phyloP scores from a whole-genome alignment of 2,888 invertebrate genomes.

The Loripinus fragilis region DNA sequence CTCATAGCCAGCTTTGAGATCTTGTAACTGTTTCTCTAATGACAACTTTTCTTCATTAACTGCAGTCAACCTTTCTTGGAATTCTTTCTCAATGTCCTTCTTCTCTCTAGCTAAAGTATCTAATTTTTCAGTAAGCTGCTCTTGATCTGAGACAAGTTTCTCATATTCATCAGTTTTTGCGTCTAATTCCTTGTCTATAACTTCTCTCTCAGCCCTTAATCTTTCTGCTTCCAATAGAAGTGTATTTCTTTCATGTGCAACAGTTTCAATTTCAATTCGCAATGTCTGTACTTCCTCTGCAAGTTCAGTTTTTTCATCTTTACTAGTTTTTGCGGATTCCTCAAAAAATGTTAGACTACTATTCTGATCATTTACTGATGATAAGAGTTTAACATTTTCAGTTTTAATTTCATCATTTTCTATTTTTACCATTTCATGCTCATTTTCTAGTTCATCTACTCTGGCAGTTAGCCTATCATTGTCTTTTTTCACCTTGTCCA shows the following conservation, averaged over 20 bases:
- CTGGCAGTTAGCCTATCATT: neutral
- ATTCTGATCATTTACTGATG: slow-evolving; percentile 4
- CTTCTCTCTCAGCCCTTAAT: slow-evolving; percentile 15
- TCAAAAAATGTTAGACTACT: neutral
- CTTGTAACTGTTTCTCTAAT: neutral
- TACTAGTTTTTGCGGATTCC: slow-evolving; percentile 10
- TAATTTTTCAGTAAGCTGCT: slow-evolving; percentile 27
- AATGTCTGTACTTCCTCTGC: slow-evolving; percentile 22
- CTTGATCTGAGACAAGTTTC: slow-evolving; percentile 29
- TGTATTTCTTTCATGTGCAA: slow-evolving; percentile 24
- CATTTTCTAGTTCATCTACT: slow-evolving; percentile 17
- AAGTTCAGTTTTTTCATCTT: slow-evolving; percentile 5
- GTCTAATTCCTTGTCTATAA: slow-evolving; percentile 16
- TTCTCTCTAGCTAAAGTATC: slow-evolving; percentile 31
- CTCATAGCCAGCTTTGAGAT: neutral
- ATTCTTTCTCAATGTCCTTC: neutral
- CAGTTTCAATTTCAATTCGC: slow-evolving; percentile 23
- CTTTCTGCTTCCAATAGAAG: slow-evolving; percentile 5
- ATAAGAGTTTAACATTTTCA: slow-evolving; percentile 3
- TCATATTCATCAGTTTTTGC: slow-evolving; percentile 18
- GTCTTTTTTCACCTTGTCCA: slow-evolving; percentile 48
- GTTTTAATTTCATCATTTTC: slow-evolving; percentile 9
- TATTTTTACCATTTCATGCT: slow-evolving; percentile 25
- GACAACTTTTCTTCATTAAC: neutral
- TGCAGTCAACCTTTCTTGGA: neutral